These are phyloP conservation scores for Drosophila tani DNA, from an alignment of 1,140 invertebrate species.

Conservation along the genomic window DNA sequence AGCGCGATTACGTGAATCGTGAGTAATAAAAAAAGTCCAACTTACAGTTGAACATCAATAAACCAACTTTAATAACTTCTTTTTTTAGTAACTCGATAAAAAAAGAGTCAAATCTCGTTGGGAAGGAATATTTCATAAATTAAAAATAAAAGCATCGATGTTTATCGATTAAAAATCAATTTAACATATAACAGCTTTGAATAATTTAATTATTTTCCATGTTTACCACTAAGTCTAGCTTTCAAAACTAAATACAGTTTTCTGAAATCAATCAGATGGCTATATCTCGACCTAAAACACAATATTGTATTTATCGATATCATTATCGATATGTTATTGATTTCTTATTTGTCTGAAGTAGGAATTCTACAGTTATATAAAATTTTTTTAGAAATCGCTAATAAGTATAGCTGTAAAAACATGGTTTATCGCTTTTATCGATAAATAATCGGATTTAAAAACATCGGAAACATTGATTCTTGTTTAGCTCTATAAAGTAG, in stretches of 20 bases:
- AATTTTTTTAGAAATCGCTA: no score
- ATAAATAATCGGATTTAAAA: no score
- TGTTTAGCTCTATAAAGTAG: no score
- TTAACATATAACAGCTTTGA: neutral
- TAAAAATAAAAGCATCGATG: no score
- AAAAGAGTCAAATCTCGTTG: no score
- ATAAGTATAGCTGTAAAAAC: no score
- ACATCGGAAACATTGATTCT: neutral
- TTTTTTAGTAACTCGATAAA: neutral
- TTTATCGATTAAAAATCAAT: neutral
- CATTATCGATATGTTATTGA: neutral
- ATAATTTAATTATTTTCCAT: no score
- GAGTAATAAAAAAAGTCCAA: conserved; percentile 51
- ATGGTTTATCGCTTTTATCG: neutral
- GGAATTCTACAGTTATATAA: no score
- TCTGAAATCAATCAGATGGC: neutral
- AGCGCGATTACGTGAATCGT: conserved; percentile 72
- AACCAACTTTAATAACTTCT: neutral
- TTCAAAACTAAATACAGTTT: neutral
- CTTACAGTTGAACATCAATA: conserved; percentile 5
- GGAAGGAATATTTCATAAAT: no score
- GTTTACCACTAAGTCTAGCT: neutral
- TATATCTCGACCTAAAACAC: neutral
- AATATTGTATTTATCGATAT: neutral
- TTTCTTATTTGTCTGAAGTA: neutral